Base-by-base conservation (phyloP, 2,888 invertebrate genomes). In the Tetheella fluctuosa region DNA sequence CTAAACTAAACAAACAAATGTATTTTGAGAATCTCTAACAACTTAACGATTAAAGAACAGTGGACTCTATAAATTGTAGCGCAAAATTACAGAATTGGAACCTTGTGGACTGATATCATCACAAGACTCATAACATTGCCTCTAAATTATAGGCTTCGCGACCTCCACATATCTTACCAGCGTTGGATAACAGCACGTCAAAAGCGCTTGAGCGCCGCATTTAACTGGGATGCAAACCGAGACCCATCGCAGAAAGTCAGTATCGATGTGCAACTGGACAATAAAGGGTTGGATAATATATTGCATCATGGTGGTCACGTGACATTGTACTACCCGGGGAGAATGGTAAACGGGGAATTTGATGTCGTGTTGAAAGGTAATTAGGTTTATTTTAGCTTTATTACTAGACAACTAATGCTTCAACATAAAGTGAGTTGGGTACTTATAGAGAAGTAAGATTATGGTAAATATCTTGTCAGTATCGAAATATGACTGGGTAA, bases 171-270 rank as follows among this genome's bases (percentile, higher is more conserved):
- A 3, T 94, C 94, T 0, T 89, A 95, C 64, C 95, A 95, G 64
- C 94, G 95, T 2, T 93, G 95, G 66, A 93, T 95, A 52, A 93
- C 94, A 8, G 89, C 93, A 0, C 85, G 88, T 13, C 94, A 94
- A 58, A 96, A 96, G 78, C 95, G 96, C 28, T 88, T 96, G 0
- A 95, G 95, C 5, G 88, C 96, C 1, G 96, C 96, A 60, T 82
- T 97, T 20, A 96, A 97, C 83, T 97, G 97, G 97, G 97, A 97
- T 79, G 97, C 97, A 0, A 97, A 97, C 84, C 93, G 97, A 8
- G 96, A 97, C 88, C 97, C 97, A 0, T 94, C 95, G 55, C 95
- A 96, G 81, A 96, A 96, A 81, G 90, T 96, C 64, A 93, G 94
- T 68, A 85, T 94, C 0, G 94, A 94, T 59, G 87, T 95, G 0